A percentile compares a stretch with the other conserved stretches of the same genome.
Conservation (phyloP, 2,888 invertebrate species). For the Chorisops tibialis region DNA sequence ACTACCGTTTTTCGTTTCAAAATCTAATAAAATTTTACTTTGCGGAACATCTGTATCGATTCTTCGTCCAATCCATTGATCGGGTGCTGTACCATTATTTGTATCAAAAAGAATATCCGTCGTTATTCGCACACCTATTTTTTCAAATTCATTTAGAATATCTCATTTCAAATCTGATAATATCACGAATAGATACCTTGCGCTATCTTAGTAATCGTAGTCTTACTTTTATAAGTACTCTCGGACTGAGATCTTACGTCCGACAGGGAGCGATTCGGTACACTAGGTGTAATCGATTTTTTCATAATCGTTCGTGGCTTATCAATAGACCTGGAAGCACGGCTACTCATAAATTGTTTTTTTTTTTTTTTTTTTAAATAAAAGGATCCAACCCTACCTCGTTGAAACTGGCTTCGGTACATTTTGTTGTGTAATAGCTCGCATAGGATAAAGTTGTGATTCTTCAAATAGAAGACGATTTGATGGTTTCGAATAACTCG, state of each 20-base stretch:
- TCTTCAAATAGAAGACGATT: constrained; percentile 6
- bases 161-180: too few relatives aligned
- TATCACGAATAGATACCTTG: constrained; percentile 38
- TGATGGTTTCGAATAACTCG: not conserved
- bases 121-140: constrained; percentile 46
- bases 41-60: constrained; percentile 49
- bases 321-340: not conserved
- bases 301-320: not conserved
- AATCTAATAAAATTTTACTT: constrained; percentile 47
- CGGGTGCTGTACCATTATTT: constrained; percentile 34
- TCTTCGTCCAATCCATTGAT: constrained; percentile 45
- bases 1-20: constrained; percentile 39
- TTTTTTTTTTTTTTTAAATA: too few relatives aligned
- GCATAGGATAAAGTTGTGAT: not conserved
- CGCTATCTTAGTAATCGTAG: constrained; percentile 47
- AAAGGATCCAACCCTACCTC: not conserved
- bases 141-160: not conserved
- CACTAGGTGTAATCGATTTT: not conserved
- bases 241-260: constrained; percentile 27
- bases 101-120: constrained; percentile 46
- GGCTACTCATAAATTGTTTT: too few relatives aligned
- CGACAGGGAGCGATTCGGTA: not conserved
- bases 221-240: constrained; percentile 45
- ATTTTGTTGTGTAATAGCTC: not conserved
- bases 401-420: not conserved